These are phyloP conservation scores for Lagorchestes hirsutus DNA, from an alignment of 2,797 vertebrate genomes.

Conservation along the genomic window DNA sequence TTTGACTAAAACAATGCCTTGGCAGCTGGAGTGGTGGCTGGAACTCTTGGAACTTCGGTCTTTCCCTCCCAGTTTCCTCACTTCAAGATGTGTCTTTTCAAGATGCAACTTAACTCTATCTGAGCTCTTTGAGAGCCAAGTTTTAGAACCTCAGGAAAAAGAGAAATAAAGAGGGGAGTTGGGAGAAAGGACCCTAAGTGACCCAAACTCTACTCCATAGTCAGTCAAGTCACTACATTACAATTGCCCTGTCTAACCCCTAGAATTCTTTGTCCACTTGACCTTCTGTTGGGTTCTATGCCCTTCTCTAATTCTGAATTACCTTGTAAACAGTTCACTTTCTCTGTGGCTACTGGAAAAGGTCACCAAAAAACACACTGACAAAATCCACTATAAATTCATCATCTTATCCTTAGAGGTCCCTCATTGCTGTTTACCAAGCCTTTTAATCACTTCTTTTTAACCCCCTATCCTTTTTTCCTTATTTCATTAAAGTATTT, in stretches of 20 bases:
- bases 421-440: background rate
- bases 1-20: conserved; percentile 79
- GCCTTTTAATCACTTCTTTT: background rate
- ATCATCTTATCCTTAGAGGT: background rate
- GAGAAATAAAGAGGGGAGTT: background rate
- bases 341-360: background rate
- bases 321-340: background rate
- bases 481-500: background rate
- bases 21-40: conserved; percentile 67
- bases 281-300: background rate
- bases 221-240: background rate
- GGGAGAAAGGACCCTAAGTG: background rate
- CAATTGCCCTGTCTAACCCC: background rate
- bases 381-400: background rate
- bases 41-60: conserved; percentile 53
- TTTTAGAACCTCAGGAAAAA: conserved; percentile 16
- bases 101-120: conserved; percentile 63
- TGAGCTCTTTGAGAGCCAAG: conserved; percentile 58
- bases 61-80: conserved; percentile 69
- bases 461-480: background rate
- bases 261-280: background rate
- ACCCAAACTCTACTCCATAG: background rate
- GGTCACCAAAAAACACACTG: background rate
- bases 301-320: background rate
- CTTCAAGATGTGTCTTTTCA: conserved; percentile 72